phyloP scores from a whole-genome alignment of 1,140 invertebrate genomes.

The Drosophila dunni region DNA sequence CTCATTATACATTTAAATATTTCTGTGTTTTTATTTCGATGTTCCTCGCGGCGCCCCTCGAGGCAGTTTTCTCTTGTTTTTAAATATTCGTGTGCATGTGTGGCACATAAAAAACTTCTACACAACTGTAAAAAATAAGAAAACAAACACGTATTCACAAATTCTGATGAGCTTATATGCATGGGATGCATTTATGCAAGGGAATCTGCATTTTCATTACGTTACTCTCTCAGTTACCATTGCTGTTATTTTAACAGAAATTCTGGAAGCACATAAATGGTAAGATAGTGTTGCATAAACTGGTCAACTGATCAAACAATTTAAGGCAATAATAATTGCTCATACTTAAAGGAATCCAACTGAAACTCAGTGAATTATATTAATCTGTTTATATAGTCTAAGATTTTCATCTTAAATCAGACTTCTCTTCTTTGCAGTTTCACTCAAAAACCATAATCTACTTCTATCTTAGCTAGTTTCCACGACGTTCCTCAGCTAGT shows the following conservation, averaged over 20 bases:
- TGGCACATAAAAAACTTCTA: slow-evolving; percentile 22
- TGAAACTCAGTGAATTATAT: too few relatives aligned
- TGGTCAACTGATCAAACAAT: too few relatives aligned
- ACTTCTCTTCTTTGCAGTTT: too few relatives aligned
- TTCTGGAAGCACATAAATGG: neutral
- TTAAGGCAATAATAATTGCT: too few relatives aligned
- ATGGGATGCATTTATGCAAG: slow-evolving; percentile 52
- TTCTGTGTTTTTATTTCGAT: slow-evolving; percentile 67
- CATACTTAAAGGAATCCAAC: too few relatives aligned
- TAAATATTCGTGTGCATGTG: slow-evolving; percentile 42
- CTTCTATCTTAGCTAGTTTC: neutral
- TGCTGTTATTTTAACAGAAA: neutral
- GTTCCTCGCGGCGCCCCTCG: slow-evolving; percentile 6
- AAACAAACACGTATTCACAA: slow-evolving; percentile 5
- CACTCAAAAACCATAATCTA: too few relatives aligned
- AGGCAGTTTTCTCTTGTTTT: slow-evolving; percentile 38
- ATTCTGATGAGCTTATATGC: slow-evolving; percentile 33
- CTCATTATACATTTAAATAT: slow-evolving; percentile 83
- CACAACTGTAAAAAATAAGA: slow-evolving; percentile 25
- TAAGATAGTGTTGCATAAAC: too few relatives aligned
- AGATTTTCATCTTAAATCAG: too few relatives aligned
- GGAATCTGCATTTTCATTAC: slow-evolving; percentile 38
- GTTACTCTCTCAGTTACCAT: neutral
- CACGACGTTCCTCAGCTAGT: neutral
- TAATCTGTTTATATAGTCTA: too few relatives aligned